phyloP scores from a whole-genome alignment of 2,113 vertebrate genomes.

The Dicerorhinus sumatrensis region DNA sequence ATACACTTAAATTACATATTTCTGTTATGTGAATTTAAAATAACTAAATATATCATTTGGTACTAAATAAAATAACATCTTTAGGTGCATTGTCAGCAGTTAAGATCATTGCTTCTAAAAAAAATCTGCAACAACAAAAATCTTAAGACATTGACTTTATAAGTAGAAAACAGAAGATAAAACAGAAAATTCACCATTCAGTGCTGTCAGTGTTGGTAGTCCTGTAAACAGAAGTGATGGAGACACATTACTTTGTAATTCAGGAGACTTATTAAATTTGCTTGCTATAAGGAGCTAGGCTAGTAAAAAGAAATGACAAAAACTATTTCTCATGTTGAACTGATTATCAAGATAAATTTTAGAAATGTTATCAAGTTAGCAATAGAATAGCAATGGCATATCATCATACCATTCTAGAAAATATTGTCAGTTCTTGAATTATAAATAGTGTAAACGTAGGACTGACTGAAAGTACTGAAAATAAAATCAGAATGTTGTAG shows the following conservation, averaged over 20 bases:
- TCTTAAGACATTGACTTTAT: conserved; percentile 24
- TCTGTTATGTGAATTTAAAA: conserved; percentile 33
- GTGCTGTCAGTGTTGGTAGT: not conserved
- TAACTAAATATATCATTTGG: not conserved
- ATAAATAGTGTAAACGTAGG: not conserved
- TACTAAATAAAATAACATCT: conserved; percentile 52
- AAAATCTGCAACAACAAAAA: conserved; percentile 11
- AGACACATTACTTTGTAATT: conserved; percentile 32
- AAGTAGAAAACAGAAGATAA: conserved; percentile 36
- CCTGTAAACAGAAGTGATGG: not conserved
- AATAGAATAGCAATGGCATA: not conserved
- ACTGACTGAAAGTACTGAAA: not conserved
- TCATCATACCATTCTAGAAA: conserved; percentile 40
- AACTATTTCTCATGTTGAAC: not conserved
- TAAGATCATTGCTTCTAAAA: not conserved
- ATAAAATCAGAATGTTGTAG: conserved; percentile 25
- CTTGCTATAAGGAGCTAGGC: not conserved
- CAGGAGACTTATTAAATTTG: conserved; percentile 36
- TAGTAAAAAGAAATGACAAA: conserved; percentile 15
- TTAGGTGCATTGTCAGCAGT: not conserved
- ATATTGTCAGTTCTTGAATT: conserved; percentile 37
- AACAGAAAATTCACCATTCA: conserved; percentile 6
- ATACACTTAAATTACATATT: conserved; percentile 38
- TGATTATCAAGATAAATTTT: not conserved
- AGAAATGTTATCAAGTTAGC: conserved; percentile 22